phyloP scores from a whole-genome alignment of 2,888 invertebrate genomes.

The Furcula furcula region DNA sequence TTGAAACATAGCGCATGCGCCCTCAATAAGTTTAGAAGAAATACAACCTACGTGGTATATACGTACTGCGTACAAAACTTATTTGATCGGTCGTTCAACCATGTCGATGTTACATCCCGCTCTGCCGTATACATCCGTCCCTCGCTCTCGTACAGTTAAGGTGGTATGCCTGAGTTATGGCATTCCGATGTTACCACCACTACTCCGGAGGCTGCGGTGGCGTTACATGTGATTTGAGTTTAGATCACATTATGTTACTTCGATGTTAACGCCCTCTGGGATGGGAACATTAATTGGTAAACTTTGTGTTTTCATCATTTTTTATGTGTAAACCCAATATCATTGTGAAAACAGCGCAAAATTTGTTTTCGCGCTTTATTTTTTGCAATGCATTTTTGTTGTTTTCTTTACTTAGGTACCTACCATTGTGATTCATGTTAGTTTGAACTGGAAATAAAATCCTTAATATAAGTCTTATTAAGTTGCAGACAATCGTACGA shows the following conservation, averaged over 20 bases:
- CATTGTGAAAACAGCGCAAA: no score
- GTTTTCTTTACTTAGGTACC: no score
- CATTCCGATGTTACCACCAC: conserved; percentile 77
- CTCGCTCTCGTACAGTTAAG: conserved; percentile 73
- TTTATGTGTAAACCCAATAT: no score
- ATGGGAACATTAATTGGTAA: conserved; percentile 55
- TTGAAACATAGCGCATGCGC: conserved; percentile 42
- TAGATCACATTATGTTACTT: conserved; percentile 53
- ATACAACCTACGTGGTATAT: conserved; percentile 75
- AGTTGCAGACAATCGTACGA: no score
- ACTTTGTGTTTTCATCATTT: no score
- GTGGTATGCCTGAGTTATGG: conserved; percentile 78
- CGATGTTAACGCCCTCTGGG: conserved; percentile 56
- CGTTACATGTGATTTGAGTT: conserved; percentile 63
- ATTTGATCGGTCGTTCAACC: conserved; percentile 82
- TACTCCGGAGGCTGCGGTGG: conserved; percentile 69
- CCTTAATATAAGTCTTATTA: no score
- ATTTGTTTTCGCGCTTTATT: no score
- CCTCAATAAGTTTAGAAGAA: conserved; percentile 70
- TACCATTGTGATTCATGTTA: no score
- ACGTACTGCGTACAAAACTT: conserved; percentile 74
- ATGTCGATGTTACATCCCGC: conserved; percentile 55
- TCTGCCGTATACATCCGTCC: conserved; percentile 49
- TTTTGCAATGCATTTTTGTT: no score
- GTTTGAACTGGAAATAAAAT: no score